Evolutionary conservation across 2,797 vertebrate species (phyloP), one percentile per base, ranked within the genome.

Genomic region (Acanthurus lineatus): DNA sequence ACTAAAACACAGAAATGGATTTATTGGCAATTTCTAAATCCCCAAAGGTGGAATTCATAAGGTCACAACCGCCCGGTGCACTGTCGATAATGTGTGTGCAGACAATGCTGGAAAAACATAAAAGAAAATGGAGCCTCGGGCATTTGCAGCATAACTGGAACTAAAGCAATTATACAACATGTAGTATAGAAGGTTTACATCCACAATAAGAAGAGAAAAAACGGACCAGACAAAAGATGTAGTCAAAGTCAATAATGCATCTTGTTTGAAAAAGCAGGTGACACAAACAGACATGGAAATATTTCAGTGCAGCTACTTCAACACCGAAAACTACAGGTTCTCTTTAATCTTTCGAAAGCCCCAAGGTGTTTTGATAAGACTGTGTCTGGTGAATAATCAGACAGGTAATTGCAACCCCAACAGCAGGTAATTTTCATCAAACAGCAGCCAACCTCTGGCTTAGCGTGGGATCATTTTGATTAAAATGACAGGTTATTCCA

Each of bases 351-450:
- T 68, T 68, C 51, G 61, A 73, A 81, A 65, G 58, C 68, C 75
- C 66, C 48, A 22, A 81, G 81, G 74, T 81, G 65, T 86, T 76
- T 61, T 58, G 76, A 83, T 81, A 57, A 73, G 69, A 88, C 48
- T 40, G 73, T 75, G 76, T 77, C 76, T 77, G 80, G 66, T 12
- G 58, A 82, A 88, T 87, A 86, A 88, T 89, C 88, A 87, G 70
- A 77, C 62, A 81, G 76, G 82, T 90, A 83, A 86, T 90, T 88
- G 82, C 76, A 63, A 62, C 32, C 70, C 61, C 65, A 72, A 79
- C 77, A 87, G 86, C 73, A 72, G 84, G 81, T 89, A 54, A 88
- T 89, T 91, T 90, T 85, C 85, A 88, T 88, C 88, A 92, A 76
- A 83, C 79, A 49, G 77, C 87, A 88, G 82, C 54, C 77, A 77